A percentile compares a stretch with the other conserved stretches of the same genome.
These are phyloP conservation scores for Pluvianellus socialis DNA, from an alignment of 2,113 vertebrate genomes.

Conservation along the genomic window DNA sequence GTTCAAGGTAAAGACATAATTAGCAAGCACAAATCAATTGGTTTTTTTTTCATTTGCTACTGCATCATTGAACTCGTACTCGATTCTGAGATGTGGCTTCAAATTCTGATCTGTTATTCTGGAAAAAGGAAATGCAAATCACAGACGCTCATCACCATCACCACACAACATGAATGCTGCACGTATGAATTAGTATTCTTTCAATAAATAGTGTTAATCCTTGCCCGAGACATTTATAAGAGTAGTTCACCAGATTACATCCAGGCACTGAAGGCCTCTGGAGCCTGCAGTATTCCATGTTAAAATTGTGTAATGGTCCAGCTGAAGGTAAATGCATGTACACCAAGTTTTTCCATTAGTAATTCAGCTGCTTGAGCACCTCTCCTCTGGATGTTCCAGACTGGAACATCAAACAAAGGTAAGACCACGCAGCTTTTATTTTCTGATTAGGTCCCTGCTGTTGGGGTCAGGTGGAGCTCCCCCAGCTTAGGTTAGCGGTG, in stretches of 20 bases:
- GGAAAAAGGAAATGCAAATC: background rate
- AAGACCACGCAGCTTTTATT: background rate
- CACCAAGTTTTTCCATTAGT: background rate
- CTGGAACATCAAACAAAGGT: background rate
- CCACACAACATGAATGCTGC: background rate
- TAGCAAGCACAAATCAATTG: background rate
- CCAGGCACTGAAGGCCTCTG: background rate
- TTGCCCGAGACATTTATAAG: background rate
- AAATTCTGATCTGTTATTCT: background rate
- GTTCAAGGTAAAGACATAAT: constrained; percentile 26
- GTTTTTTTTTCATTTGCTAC: background rate
- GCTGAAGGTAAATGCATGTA: background rate
- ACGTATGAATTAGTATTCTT: background rate
- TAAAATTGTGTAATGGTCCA: background rate
- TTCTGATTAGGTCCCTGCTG: background rate
- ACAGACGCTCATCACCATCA: background rate
- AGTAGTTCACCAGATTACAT: background rate
- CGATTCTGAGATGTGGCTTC: background rate
- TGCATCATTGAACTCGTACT: background rate
- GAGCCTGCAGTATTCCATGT: background rate
- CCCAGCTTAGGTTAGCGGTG: background rate
- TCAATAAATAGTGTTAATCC: background rate
- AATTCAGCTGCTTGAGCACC: background rate
- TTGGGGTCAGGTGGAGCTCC: background rate
- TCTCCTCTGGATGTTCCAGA: background rate